Base-by-base conservation (phyloP, 2,797 vertebrate species). In the Harpagifer antarcticus region DNA sequence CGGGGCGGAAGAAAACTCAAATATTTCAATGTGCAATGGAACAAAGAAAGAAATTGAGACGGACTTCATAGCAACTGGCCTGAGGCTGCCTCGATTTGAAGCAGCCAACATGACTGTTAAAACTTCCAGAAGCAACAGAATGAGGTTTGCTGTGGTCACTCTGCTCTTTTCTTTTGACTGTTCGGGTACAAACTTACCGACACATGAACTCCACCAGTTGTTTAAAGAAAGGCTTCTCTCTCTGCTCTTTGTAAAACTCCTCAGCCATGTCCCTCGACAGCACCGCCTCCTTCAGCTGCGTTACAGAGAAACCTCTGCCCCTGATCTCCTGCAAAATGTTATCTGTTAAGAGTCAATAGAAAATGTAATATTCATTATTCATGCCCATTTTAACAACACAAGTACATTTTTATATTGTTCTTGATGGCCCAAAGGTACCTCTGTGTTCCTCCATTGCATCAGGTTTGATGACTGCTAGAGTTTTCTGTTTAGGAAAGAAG, bases 391-490 rank as follows among this genome's bases (percentile, higher is more conserved):
- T 31, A 14, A 43, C 2, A 48, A 68, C 12, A 43, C 14, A 44
- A 49, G 58, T 49, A 17, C 15, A 42, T 74, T 31, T 71, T 33
- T 15, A 19, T 37, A 9, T 67, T 19, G 5, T 67, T 47, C 9
- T 4, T 54, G 53, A 68, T 45, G 17, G 66, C 1, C 9, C 48
- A 7, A 42, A 12, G 23, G 78, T 83, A 98, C 98, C 95, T 96
- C 85, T 96, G 81, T 97, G 93, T 19, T 94, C 81, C 42, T 85
- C 86, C 82, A 89, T 67, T 61, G 94, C 94, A 55, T 95, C 93
- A 2, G 97, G 97, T 90, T 98, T 99, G 83, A 99, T 96, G 72
- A 98, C 19, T 4, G 95, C 97, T 63, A 99, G 86, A 0, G 97
- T 99, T 20, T 84, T 81, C 65, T 99, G 94, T 65, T 78, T 79